A percentile compares a stretch with the other conserved stretches of the same genome.
phyloP scores from a whole-genome alignment of 2,888 invertebrate genomes.

The Watsonalla binaria region DNA sequence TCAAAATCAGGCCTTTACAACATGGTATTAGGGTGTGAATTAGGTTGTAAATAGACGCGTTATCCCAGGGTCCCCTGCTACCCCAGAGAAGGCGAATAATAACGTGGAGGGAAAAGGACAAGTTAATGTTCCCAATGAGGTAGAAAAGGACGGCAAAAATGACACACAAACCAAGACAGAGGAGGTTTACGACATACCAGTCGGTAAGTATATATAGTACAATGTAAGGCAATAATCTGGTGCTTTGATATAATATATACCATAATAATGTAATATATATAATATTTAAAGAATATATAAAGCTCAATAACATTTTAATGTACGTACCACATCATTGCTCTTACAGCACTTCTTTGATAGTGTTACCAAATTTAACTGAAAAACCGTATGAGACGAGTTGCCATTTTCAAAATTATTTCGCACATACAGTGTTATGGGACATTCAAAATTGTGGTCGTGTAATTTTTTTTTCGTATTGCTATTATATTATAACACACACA shows the following conservation, averaged over 20 bases:
- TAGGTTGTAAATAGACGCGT: constrained; percentile 35
- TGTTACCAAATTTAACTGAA: too few species aligned
- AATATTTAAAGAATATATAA: not conserved
- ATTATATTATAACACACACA: too few species aligned
- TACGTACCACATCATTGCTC: too few species aligned
- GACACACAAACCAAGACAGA: constrained; percentile 49
- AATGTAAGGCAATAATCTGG: not conserved
- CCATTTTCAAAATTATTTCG: too few species aligned
- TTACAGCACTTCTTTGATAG: too few species aligned
- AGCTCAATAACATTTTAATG: too few species aligned
- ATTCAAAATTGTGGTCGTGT: too few species aligned
- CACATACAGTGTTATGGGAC: too few species aligned
- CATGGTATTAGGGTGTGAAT: constrained; percentile 1
- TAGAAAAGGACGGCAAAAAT: constrained; percentile 45
- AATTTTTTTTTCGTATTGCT: too few species aligned
- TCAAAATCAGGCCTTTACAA: too few species aligned
- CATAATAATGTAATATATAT: not conserved
- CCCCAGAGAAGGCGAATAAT: constrained; percentile 55
- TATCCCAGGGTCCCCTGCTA: constrained; percentile 62
- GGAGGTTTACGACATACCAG: constrained; percentile 71
- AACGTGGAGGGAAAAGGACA: constrained; percentile 55
- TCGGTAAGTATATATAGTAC: constrained; percentile 51
- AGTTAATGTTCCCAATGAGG: constrained; percentile 46
- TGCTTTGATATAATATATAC: not conserved
- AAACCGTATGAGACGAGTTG: too few species aligned